Conservation (phyloP, 2,113 vertebrate species). For the Anguilla japonica region DNA sequence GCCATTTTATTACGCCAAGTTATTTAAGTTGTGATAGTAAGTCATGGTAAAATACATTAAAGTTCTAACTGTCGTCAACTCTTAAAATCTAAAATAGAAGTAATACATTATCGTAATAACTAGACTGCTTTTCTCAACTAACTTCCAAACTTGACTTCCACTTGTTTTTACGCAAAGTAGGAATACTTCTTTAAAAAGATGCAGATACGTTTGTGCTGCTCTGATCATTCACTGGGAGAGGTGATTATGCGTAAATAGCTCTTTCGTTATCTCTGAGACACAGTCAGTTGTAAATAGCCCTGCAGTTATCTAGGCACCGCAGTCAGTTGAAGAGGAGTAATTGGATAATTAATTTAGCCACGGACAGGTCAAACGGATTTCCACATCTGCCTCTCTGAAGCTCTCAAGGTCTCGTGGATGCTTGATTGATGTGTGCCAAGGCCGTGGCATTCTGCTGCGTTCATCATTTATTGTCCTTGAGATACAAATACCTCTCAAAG, state of each 20-base stretch:
- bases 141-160: constrained; percentile 20
- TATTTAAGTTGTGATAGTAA: no score
- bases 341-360: constrained; percentile 74
- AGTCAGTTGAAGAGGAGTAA: constrained; percentile 67
- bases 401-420: constrained; percentile 50
- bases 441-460: neutral
- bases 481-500: neutral
- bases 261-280: constrained; percentile 63
- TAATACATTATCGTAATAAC: neutral
- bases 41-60: no score
- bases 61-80: neutral
- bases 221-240: constrained; percentile 54
- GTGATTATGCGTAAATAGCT: constrained; percentile 61
- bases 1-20: no score
- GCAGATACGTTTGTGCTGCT: constrained; percentile 37
- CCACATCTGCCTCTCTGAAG: constrained; percentile 45
- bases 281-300: constrained; percentile 67
- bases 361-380: constrained; percentile 69
- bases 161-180: neutral
- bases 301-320: constrained; percentile 64
- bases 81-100: neutral
- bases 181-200: constrained; percentile 2
- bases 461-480: neutral
- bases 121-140: neutral
- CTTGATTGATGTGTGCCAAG: constrained; percentile 64